Conservation (phyloP, 2,888 invertebrate species). For the Gandaritis pyraliata region DNA sequence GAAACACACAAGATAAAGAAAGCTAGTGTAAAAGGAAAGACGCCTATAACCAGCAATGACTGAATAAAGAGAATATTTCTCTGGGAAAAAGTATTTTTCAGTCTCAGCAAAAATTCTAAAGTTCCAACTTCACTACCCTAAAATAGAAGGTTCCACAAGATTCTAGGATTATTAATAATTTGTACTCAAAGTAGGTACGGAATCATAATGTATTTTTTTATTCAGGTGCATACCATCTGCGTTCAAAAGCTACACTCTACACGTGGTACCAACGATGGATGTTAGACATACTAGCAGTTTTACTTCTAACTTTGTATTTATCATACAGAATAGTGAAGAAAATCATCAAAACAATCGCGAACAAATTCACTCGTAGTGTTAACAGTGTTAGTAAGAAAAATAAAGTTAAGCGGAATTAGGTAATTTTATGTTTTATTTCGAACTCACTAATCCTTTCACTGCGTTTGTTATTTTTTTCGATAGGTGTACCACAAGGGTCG, state of each 20-base stretch:
- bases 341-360: conserved; percentile 4
- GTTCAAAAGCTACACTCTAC: conserved; percentile 53
- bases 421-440: conserved; percentile 4
- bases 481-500: too few species aligned
- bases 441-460: neutral
- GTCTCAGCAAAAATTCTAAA: too few species aligned
- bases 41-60: too few species aligned
- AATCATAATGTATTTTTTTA: conserved; percentile 9
- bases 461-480: too few species aligned
- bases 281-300: conserved; percentile 50
- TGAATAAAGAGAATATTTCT: too few species aligned
- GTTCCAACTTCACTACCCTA: too few species aligned
- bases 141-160: too few species aligned
- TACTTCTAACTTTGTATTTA: conserved; percentile 29
- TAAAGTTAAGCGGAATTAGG: conserved; percentile 22
- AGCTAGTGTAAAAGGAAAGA: too few species aligned
- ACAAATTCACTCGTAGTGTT: conserved; percentile 1
- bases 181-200: too few species aligned
- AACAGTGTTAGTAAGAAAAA: conserved; percentile 7
- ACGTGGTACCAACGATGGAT: conserved; percentile 58
- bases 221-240: conserved; percentile 59
- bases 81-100: too few species aligned
- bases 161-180: too few species aligned
- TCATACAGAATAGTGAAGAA: conserved; percentile 21
- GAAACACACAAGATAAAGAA: too few species aligned